Base-by-base conservation (phyloP, 2,113 vertebrate species). In the Spea bombifrons region DNA sequence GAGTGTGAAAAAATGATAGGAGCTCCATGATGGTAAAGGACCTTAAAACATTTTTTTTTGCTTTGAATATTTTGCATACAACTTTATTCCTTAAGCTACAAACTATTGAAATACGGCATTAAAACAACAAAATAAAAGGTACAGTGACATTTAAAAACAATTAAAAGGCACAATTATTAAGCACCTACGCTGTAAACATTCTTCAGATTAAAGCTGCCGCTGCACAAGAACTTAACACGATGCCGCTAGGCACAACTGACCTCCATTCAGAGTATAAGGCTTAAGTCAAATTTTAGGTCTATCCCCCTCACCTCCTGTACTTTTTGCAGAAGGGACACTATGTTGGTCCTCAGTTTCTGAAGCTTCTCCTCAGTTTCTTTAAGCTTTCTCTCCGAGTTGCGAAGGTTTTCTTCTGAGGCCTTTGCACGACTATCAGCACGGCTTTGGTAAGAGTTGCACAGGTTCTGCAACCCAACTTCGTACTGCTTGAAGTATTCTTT, bases 401-500 rank as follows among this genome's bases (percentile, higher is more conserved):
- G 95, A 82, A 94, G 93, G 85, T 91, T 97, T 80, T 98, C 97
- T 82, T 98, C 97, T 0, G 93, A 95, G 57, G 94, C 94, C 87
- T 95, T 96, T 81, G 95, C 94, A n/a, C 94, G 90, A 2, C 93
- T 91, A 4, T 97, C 96, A 0, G 97, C 97, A 3, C 95, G 91
- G 48, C 89, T 97, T 89, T 98, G 96, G 83, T 99, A 99, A 0
- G 97, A 98, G 86, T 96, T 95, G 84, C 97, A 99, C 83, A 99
- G 81, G 5, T 95, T 96, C 91, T 99, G 96, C 43, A 99, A 91
- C 7, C 96, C 97, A 2, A 94, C 90, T 82, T 99, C 97, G 78
- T 99, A 99, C 81, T 98, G 95, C 84, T 94, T 96, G 88, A 99
- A 98, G 88, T 99, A 99, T 50, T 99, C 97, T 86, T 98, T 98